These are phyloP conservation scores for Sebastes trivittatus DNA, from an alignment of 2,797 vertebrate genomes.

Conservation along the genomic window DNA sequence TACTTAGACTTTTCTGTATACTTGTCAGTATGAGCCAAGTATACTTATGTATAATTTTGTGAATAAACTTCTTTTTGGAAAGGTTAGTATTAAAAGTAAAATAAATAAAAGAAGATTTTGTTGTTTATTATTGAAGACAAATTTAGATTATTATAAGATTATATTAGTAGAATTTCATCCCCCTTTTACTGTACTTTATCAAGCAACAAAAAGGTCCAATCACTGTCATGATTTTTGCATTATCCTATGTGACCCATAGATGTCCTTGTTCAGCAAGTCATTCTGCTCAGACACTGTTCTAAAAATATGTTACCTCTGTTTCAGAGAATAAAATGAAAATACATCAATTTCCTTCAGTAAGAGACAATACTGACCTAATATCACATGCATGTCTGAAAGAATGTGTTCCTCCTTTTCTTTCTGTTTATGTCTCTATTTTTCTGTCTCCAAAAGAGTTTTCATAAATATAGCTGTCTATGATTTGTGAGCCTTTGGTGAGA, in stretches of 20 bases:
- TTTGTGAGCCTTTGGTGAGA: slow-evolving; percentile 9
- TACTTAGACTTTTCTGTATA: too few species aligned
- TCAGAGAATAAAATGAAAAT: slow-evolving; percentile 29
- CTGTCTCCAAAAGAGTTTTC: background rate
- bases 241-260: slow-evolving; percentile 72
- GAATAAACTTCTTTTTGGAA: too few species aligned
- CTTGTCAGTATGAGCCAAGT: too few species aligned
- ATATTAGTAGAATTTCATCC: background rate
- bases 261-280: slow-evolving; percentile 82
- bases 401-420: background rate
- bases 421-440: background rate
- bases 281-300: slow-evolving; percentile 13
- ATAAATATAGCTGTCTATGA: background rate
- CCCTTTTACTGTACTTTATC: background rate
- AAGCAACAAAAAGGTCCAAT: background rate
- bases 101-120: background rate
- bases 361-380: slow-evolving; percentile 13
- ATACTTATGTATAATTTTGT: too few species aligned
- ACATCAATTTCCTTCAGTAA: background rate
- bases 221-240: slow-evolving; percentile 30
- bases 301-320: slow-evolving; percentile 24
- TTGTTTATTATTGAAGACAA: background rate
- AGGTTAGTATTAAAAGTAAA: too few species aligned
- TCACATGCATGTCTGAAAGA: slow-evolving; percentile 5
- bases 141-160: background rate